These are phyloP conservation scores for Sialia sialis DNA, from an alignment of 2,113 vertebrate species.

Conservation along the genomic window DNA sequence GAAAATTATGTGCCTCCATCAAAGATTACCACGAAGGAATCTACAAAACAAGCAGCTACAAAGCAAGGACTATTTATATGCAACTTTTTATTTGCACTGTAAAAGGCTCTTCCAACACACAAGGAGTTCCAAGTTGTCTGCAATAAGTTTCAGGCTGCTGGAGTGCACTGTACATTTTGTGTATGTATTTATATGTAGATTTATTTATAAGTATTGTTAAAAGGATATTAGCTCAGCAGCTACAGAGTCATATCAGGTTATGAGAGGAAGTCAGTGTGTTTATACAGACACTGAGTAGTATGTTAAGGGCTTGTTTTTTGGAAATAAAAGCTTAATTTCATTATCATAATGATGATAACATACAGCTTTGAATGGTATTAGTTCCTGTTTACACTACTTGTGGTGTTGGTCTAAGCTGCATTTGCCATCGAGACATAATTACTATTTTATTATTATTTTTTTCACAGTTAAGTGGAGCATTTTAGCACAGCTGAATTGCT, in stretches of 20 bases:
- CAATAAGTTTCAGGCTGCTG: not conserved
- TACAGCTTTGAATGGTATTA: conserved; percentile 58
- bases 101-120: conserved; percentile 12
- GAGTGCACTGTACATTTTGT: not conserved
- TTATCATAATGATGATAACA: conserved; percentile 50
- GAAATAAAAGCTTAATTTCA: conserved; percentile 67
- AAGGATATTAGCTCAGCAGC: conserved; percentile 9
- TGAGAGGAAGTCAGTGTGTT: conserved; percentile 5
- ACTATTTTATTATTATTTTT: conserved; percentile 79
- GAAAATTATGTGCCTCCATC: not conserved
- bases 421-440: conserved; percentile 75
- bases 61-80: not conserved
- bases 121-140: not conserved
- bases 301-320: conserved; percentile 45
- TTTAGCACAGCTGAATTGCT: conserved; percentile 80
- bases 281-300: not conserved
- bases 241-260: not conserved
- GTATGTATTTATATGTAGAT: not conserved
- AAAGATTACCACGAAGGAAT: conserved; percentile 3
- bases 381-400: conserved; percentile 72
- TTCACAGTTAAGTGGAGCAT: conserved; percentile 81
- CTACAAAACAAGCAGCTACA: conserved; percentile 11
- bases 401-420: conserved; percentile 64
- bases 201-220: not conserved
- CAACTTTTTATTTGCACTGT: conserved; percentile 36